Conservation (phyloP, 2,888 invertebrate genomes). For the Escarpia spicata region DNA sequence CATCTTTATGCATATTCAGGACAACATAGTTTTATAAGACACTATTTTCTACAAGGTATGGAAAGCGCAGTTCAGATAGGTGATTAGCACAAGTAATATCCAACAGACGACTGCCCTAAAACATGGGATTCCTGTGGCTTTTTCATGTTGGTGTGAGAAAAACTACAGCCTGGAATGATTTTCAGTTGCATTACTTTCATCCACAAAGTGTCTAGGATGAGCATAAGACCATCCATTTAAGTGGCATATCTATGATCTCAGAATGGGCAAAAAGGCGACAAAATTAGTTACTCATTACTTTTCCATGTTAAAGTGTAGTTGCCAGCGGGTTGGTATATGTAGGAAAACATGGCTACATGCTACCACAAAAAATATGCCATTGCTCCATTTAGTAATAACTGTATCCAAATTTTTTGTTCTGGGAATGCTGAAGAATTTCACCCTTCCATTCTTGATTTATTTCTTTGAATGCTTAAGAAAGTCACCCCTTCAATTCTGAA, state of each 20-base stretch:
- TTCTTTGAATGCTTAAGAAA: neutral
- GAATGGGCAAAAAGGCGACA: no score
- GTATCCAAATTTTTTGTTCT: no score
- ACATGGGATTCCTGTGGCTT: neutral
- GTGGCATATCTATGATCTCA: no score
- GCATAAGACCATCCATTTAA: neutral
- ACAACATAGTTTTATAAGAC: neutral
- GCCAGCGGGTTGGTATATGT: no score
- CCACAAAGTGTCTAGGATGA: neutral
- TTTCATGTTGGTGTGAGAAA: neutral
- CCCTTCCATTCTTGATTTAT: neutral
- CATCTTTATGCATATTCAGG: no score
- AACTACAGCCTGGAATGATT: neutral
- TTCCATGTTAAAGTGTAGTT: no score
- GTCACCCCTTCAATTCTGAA: neutral
- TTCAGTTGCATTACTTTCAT: neutral
- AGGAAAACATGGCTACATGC: no score
- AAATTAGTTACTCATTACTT: no score
- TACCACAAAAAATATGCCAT: no score
- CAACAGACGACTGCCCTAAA: neutral
- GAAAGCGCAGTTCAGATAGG: neutral
- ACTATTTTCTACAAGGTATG: neutral
- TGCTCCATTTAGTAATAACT: no score
- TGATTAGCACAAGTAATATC: conserved; percentile 6
- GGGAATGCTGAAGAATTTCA: neutral